Evolutionary conservation across 1,140 invertebrate species (phyloP), one percentile per base, ranked within the genome.

Genomic region (Drosophila seguyi): DNA sequence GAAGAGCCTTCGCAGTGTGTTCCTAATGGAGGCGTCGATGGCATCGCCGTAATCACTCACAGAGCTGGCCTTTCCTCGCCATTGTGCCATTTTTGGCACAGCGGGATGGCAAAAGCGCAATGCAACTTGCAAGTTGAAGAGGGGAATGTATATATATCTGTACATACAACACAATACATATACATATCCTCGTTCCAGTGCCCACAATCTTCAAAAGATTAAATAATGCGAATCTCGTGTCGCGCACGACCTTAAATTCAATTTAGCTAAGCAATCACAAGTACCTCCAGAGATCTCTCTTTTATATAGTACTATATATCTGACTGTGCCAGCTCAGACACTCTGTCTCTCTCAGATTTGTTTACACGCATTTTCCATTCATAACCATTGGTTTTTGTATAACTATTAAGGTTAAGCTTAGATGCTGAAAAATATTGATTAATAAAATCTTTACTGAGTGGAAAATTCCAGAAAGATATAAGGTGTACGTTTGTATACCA

Each of bases 161-260:
- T 11, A 18, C 39, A 41, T 2, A 38, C 36, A 41, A 39, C 3
- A 36, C 7, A 11, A 20, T 16, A 20, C 0, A 52, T 14, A 16
- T 22, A 45, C 16, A 31, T 48, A 52, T 36, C 0, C 31, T 18
- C 29, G 38, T 48, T 53, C 56, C 55, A 65, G 56, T 58, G 50
- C n/a, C 47, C 47, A 50, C 50, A 45, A 52, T 68, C 55, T 67
- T 20, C 13, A 29, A 42, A 75, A 65, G 75, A 85, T 86, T 65
- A 66, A 77, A 77, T 87, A 87, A 88, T 80, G 76, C 80, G 73
- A 84, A 90, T 90, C 81, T 81, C 85, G 85, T 88, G 77, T 90
- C 65, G 78, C 48, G 47, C 57, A 77, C 86, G 85, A 90, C 85
- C 85, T 90, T 90, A 90, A 90, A 90, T 90, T 90, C 86, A 90